Percentiles rank a stretch among this genome's conserved stretches.
Conservation (phyloP, 2,113 vertebrate genomes). For the Euleptes europaea region DNA sequence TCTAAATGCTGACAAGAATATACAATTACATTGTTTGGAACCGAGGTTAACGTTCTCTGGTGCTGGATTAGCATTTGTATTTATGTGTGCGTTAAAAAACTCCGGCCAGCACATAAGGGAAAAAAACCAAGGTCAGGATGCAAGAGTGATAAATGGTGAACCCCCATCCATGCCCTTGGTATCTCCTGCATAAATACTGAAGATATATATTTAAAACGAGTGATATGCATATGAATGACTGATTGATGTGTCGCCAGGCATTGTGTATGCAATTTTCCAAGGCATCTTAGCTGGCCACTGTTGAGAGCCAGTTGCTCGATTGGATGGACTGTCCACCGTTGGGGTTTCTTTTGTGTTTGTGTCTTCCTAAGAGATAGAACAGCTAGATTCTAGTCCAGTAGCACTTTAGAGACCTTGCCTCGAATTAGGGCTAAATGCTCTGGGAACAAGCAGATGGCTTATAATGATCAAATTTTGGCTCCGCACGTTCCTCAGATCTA, state of each 20-base stretch:
- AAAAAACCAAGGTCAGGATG: conserved; percentile 62
- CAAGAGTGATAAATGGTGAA: conserved; percentile 57
- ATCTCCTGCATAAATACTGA: conserved; percentile 44
- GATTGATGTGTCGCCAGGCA: conserved; percentile 70
- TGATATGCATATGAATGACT: conserved; percentile 68
- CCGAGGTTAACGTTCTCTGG: conserved; percentile 74
- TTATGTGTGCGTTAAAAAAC: conserved; percentile 77
- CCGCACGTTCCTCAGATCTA: too few relatives aligned
- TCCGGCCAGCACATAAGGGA: conserved; percentile 34
- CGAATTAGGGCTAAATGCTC: too few relatives aligned
- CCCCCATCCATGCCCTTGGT: conserved; percentile 33
- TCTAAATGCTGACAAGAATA: conserved; percentile 79
- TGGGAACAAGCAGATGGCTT: too few relatives aligned
- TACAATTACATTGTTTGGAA: conserved; percentile 79
- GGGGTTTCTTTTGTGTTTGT: too few relatives aligned
- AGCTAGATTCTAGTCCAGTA: too few relatives aligned
- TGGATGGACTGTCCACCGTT: not conserved
- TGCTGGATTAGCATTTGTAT: conserved; percentile 78
- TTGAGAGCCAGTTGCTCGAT: not conserved
- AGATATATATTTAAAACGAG: conserved; percentile 52
- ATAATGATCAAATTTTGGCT: too few relatives aligned
- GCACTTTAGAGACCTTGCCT: too few relatives aligned
- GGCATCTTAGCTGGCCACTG: not conserved
- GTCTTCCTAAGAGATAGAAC: too few relatives aligned
- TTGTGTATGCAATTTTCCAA: conserved; percentile 7